These are phyloP conservation scores for Scrobipalpa costella DNA, from an alignment of 2,888 invertebrate species.

Conservation along the genomic window DNA sequence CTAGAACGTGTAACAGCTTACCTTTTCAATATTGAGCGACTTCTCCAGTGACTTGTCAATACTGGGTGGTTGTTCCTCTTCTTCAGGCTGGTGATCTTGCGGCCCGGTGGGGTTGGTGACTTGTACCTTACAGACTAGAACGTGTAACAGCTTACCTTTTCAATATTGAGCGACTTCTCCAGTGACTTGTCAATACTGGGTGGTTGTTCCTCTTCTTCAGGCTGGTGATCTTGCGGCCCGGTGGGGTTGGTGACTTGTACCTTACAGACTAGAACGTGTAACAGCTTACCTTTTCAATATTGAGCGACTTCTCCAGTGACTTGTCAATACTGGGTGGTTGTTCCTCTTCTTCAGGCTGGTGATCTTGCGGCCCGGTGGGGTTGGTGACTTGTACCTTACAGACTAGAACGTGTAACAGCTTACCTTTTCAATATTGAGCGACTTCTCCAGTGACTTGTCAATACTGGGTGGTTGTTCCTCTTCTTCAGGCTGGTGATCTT, in stretches of 20 bases:
- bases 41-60: slow-evolving; percentile 66
- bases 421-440: slow-evolving; percentile 67
- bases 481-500: slow-evolving; percentile 75
- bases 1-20: too few relatives aligned
- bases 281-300: slow-evolving; percentile 66
- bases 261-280: too few relatives aligned
- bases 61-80: slow-evolving; percentile 62
- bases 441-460: slow-evolving; percentile 62
- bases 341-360: slow-evolving; percentile 58
- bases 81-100: too few relatives aligned
- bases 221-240: too few relatives aligned
- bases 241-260: too few relatives aligned
- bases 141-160: slow-evolving; percentile 67
- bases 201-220: slow-evolving; percentile 63
- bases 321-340: slow-evolving; percentile 65
- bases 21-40: slow-evolving; percentile 67
- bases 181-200: slow-evolving; percentile 63
- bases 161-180: slow-evolving; percentile 65
- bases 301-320: slow-evolving; percentile 62
- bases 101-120: too few relatives aligned
- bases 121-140: too few relatives aligned
- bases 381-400: too few relatives aligned
- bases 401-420: too few relatives aligned
- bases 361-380: too few relatives aligned
- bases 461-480: slow-evolving; percentile 63